These are phyloP conservation scores for Helostoma temminkii DNA, from an alignment of 2,797 vertebrate species.

Conservation along the genomic window DNA sequence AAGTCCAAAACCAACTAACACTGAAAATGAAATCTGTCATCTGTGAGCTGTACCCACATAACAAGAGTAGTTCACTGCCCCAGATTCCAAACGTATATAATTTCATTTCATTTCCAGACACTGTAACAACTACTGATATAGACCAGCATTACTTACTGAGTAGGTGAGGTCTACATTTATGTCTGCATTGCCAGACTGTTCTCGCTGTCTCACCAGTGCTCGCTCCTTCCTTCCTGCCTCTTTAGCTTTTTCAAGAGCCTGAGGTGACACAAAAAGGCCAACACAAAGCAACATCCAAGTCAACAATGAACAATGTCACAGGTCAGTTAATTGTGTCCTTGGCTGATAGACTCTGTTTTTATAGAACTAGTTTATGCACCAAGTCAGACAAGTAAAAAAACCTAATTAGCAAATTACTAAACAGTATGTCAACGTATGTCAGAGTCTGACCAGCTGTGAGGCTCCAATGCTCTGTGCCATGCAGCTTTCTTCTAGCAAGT, in stretches of 20 bases:
- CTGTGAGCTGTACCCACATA: constrained; percentile 1
- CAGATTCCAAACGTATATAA: constrained; percentile 15
- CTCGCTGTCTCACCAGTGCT: constrained; percentile 90
- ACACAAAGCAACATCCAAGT: too few species aligned
- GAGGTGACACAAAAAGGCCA: constrained; percentile 1
- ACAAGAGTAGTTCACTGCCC: constrained; percentile 4
- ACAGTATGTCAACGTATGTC: constrained; percentile 1
- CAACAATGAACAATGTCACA: not conserved
- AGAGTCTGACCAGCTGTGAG: constrained; percentile 89
- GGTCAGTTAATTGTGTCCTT: not conserved
- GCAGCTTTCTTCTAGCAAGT: constrained; percentile 96
- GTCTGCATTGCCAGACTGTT: constrained; percentile 88
- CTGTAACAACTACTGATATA: not conserved
- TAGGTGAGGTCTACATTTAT: constrained; percentile 95
- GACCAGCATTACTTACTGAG: constrained; percentile 86
- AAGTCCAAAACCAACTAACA: not conserved
- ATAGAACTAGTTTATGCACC: too few species aligned
- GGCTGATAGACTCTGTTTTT: not conserved
- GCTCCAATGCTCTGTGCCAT: constrained; percentile 90
- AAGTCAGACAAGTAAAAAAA: too few species aligned
- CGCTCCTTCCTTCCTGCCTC: constrained; percentile 96
- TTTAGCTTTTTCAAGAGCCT: constrained; percentile 98
- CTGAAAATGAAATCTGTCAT: too few species aligned
- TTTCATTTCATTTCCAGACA: not conserved
- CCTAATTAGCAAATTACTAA: not conserved